These are phyloP conservation scores for Cataglyphis altisquamis DNA, from an alignment of 2,888 invertebrate genomes.

Conservation along the genomic window DNA sequence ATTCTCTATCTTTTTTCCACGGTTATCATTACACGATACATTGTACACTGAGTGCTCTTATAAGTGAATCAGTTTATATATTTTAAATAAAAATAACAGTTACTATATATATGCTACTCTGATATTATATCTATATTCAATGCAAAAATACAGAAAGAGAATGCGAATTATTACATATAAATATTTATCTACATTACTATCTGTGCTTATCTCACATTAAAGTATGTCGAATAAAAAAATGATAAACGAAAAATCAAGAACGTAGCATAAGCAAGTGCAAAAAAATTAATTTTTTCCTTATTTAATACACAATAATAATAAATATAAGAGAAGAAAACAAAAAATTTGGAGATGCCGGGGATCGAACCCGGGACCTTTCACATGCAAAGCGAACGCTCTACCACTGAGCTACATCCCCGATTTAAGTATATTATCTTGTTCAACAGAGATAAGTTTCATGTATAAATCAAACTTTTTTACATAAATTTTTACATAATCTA, in stretches of 20 bases:
- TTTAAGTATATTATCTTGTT: background rate
- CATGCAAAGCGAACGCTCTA: conserved; percentile 99
- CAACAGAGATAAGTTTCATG: background rate
- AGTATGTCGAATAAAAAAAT: background rate
- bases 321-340: conserved; percentile 36
- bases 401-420: conserved; percentile 98
- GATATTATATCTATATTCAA: background rate
- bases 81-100: background rate
- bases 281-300: background rate
- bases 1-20: background rate
- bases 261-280: background rate
- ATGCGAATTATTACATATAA: background rate
- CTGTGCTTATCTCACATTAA: background rate
- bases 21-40: background rate
- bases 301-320: background rate
- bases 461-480: background rate
- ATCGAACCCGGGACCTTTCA: conserved; percentile 99
- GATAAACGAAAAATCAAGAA: background rate
- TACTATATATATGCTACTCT: background rate
- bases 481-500: background rate
- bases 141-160: background rate
- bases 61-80: background rate
- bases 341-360: conserved; percentile 95
- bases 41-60: background rate
- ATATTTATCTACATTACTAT: background rate